Evolutionary conservation across 2,888 invertebrate species (phyloP).

Genomic region (Bombylius major): DNA sequence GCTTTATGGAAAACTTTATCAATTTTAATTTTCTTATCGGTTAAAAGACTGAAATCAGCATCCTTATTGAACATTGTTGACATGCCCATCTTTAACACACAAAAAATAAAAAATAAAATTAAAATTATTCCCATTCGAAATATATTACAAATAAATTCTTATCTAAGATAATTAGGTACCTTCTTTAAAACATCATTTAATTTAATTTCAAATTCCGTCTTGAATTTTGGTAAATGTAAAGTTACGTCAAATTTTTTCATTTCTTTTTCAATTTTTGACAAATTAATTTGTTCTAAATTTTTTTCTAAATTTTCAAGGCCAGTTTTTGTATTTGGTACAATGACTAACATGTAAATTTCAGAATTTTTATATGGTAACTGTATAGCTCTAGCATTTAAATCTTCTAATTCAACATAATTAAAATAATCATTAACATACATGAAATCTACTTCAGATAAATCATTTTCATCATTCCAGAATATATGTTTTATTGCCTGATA

Average conservation of each 20-base stretch:
- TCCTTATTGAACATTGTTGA: slow-evolving; percentile 44
- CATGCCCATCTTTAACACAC: slow-evolving; percentile 51
- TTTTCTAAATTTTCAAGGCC: slow-evolving; percentile 47
- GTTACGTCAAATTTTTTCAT: slow-evolving; percentile 43
- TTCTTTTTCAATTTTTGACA: slow-evolving; percentile 38
- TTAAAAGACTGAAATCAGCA: slow-evolving; percentile 51
- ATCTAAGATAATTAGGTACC: slow-evolving; percentile 1
- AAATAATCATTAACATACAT: slow-evolving; percentile 45
- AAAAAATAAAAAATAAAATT: not conserved
- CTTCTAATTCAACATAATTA: slow-evolving; percentile 32
- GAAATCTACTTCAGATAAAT: slow-evolving; percentile 46
- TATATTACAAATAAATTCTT: not conserved
- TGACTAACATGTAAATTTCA: slow-evolving; percentile 59
- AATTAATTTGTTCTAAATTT: slow-evolving; percentile 42
- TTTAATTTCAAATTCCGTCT: slow-evolving; percentile 45
- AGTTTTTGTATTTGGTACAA: slow-evolving; percentile 53
- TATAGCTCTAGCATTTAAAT: slow-evolving; percentile 43
- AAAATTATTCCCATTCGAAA: not conserved
- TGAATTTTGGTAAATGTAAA: slow-evolving; percentile 58
- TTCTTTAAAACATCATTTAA: slow-evolving; percentile 37
- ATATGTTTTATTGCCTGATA: slow-evolving; percentile 44
- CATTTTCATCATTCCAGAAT: slow-evolving; percentile 49
- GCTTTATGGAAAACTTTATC: slow-evolving; percentile 70
- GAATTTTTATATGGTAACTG: slow-evolving; percentile 58
- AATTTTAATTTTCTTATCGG: slow-evolving; percentile 41